Percentiles rank a stretch among this genome's conserved stretches.
phyloP scores from a whole-genome alignment of 2,797 vertebrate species.

The Manis pentadactyla region DNA sequence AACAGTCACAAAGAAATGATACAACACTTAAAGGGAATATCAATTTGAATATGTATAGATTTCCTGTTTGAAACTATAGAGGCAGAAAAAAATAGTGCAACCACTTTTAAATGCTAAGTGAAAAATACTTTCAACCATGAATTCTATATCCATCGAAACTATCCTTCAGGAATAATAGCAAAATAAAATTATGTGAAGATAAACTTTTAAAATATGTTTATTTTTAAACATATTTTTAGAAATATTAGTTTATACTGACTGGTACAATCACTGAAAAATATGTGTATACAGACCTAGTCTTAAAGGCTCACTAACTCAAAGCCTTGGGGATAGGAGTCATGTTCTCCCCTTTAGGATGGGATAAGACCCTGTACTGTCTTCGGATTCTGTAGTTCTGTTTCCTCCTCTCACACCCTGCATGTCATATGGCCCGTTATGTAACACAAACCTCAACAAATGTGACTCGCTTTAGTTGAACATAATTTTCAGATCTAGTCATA shows the following conservation, averaged over 20 bases:
- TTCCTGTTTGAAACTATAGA: not conserved
- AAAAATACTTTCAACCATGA: not conserved
- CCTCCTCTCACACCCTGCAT: not conserved
- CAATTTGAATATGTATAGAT: not conserved
- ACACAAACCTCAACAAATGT: not conserved
- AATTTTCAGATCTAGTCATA: not conserved
- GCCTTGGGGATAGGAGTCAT: not conserved
- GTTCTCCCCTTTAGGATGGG: not conserved
- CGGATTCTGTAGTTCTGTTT: not conserved
- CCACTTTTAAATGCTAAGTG: not conserved
- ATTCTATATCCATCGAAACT: not conserved
- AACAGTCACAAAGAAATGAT: not conserved
- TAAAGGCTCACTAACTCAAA: not conserved
- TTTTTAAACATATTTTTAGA: too few species aligned
- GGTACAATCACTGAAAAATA: not conserved
- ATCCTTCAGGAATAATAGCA: not conserved
- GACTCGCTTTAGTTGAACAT: not conserved
- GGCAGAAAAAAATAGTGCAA: not conserved
- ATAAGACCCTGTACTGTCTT: not conserved
- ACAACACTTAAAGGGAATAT: not conserved
- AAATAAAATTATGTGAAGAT: not conserved
- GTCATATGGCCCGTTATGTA: not conserved
- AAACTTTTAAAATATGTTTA: not conserved
- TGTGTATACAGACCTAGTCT: not conserved
- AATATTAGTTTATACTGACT: too few species aligned